Evolutionary conservation across 2,113 vertebrate species (phyloP).

Genomic region (Phalacrocorax pelagicus): DNA sequence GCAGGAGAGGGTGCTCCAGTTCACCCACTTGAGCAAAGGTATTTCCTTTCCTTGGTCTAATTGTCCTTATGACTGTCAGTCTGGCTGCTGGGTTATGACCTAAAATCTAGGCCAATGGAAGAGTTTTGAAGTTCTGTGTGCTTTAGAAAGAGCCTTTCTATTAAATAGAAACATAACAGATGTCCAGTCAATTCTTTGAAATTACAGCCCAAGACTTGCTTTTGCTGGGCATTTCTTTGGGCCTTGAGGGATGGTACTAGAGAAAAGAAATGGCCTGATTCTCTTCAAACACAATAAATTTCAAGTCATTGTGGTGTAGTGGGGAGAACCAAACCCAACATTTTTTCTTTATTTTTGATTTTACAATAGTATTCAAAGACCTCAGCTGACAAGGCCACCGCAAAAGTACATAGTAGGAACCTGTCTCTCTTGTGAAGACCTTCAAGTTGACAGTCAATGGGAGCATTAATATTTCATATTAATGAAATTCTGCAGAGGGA

Average conservation of each 20-base stretch:
- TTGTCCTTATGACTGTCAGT: background rate
- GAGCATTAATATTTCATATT: background rate
- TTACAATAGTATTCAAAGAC: background rate
- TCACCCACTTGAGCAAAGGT: background rate
- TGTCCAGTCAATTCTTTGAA: background rate
- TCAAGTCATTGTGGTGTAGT: background rate
- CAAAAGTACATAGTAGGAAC: background rate
- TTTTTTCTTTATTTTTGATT: background rate
- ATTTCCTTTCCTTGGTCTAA: background rate
- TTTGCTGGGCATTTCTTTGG: background rate
- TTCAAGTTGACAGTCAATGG: background rate
- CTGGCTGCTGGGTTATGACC: background rate
- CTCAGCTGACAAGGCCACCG: background rate
- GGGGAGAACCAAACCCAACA: background rate
- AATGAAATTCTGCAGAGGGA: background rate
- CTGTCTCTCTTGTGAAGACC: background rate
- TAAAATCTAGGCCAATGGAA: background rate
- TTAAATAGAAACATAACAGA: background rate
- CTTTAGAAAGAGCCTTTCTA: background rate
- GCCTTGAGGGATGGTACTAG: background rate
- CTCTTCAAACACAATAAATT: background rate
- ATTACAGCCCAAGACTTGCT: background rate
- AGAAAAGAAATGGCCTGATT: background rate
- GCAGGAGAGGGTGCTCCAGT: background rate
- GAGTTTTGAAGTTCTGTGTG: background rate